Evolutionary conservation across 2,113 vertebrate species (phyloP), one percentile per base, ranked within the genome.

Genomic region (Seriola quinqueradiata): DNA sequence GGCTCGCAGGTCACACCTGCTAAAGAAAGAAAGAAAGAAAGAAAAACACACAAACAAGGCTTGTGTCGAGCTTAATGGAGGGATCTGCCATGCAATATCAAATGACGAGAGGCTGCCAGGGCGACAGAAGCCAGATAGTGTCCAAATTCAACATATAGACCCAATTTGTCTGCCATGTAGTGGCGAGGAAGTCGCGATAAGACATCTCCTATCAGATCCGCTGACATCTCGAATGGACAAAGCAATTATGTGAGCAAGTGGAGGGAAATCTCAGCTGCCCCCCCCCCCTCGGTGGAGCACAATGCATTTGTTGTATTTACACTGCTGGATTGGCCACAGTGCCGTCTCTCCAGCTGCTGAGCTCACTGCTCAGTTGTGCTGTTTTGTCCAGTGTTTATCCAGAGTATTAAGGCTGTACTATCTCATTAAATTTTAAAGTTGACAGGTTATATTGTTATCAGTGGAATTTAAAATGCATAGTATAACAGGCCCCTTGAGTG

Each of bases 221-320:
- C 42, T 87, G 86, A 91, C 88, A 90, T 91, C 83, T 70, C 78
- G 40, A 71, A 87, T 82, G 93, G 93, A 75, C 82, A 32, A 87
- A 93, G 90, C 88, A 95, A 93, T 95, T 95, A 94, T 79, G 82
- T 85, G 68, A 90, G 70, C 79, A 54, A 94, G 65, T 77, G 68
- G 65, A 86, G 74, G 75, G 90, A 77, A 93, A 78, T 90, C 84
- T 69, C 75, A 65, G 38, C 38, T 80, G 83, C 82, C 59, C 69
- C 19, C 58, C 69, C 89, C 65, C 65, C 90, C 71, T 46, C 75
- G 1, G 25, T 1, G 42, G 10, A 75, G 57, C 71, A 81, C 80
- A 91, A 85, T 75, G 79, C 46, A 71, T 84, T 78, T 34, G 79
- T 81, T 64, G 77, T 89, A 87, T 8, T 92, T 93, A 55, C 79